These are phyloP conservation scores for Neopelma chrysocephalum DNA, from an alignment of 2,797 vertebrate genomes.

Conservation along the genomic window DNA sequence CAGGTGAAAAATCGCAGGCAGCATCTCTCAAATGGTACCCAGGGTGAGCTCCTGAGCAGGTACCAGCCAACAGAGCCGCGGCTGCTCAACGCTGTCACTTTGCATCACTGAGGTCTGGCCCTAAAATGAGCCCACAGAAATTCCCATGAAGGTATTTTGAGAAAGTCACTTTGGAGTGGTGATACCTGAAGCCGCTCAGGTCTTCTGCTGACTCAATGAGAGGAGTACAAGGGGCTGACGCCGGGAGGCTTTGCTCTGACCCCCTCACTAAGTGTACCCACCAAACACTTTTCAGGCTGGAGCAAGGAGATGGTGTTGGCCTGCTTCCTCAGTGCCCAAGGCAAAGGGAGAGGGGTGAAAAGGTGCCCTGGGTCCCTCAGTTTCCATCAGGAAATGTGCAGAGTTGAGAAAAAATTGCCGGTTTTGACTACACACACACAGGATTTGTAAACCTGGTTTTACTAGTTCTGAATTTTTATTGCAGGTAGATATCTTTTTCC, in stretches of 20 bases:
- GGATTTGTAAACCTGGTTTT: background rate
- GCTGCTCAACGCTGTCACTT: background rate
- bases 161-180: background rate
- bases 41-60: accelerated
- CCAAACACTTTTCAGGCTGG: background rate
- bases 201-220: background rate
- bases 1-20: background rate
- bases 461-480: background rate
- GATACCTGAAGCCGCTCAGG: background rate
- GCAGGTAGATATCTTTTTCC: background rate
- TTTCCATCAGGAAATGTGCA: accelerated
- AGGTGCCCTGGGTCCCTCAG: background rate
- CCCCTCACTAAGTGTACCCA: background rate
- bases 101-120: background rate
- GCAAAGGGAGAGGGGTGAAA: background rate
- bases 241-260: background rate
- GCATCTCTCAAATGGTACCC: background rate
- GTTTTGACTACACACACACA: background rate
- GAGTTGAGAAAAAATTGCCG: background rate
- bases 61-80: accelerated
- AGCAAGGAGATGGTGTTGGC: background rate
- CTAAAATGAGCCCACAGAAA: background rate
- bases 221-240: background rate
- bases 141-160: background rate
- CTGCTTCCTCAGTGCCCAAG: background rate